Evolutionary conservation across 2,113 vertebrate genomes (phyloP).

Genomic region (Lampris megalopsis): DNA sequence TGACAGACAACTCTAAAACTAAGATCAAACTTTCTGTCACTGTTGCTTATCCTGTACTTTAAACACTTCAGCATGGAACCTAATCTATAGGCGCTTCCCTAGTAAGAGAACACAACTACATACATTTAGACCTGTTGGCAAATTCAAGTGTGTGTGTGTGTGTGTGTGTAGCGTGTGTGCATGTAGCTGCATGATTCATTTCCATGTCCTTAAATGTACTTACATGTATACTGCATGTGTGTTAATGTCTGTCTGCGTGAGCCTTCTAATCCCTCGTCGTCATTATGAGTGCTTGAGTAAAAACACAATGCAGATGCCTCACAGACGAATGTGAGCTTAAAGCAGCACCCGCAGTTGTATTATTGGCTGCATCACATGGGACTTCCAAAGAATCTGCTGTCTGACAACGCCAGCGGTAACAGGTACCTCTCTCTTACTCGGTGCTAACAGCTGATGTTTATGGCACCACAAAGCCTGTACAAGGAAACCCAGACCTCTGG

Average conservation of each 20-base stretch:
- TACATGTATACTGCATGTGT: neutral
- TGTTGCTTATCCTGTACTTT: constrained; percentile 15
- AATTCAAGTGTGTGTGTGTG: neutral
- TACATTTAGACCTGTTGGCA: too few species aligned
- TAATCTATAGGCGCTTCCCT: neutral
- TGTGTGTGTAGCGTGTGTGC: too few species aligned
- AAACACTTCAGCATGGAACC: neutral
- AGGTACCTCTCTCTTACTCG: neutral
- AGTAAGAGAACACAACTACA: too few species aligned
- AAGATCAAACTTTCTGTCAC: constrained; percentile 30
- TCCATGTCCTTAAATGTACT: too few species aligned
- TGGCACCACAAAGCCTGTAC: too few species aligned
- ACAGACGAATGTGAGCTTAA: neutral
- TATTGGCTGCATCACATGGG: constrained; percentile 5
- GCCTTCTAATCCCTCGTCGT: neutral
- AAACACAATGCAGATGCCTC: neutral
- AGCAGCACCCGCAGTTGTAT: neutral
- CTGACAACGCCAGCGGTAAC: neutral
- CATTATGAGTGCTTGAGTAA: neutral
- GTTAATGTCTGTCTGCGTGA: neutral
- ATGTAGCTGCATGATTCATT: too few species aligned
- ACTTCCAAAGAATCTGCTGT: constrained; percentile 4
- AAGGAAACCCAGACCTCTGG: too few species aligned
- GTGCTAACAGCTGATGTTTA: too few species aligned
- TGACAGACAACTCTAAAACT: neutral